Evolutionary conservation across 2,888 invertebrate genomes (phyloP), one percentile per base, ranked within the genome.

Genomic region (Pseudococcus jackbeardsleyi): DNA sequence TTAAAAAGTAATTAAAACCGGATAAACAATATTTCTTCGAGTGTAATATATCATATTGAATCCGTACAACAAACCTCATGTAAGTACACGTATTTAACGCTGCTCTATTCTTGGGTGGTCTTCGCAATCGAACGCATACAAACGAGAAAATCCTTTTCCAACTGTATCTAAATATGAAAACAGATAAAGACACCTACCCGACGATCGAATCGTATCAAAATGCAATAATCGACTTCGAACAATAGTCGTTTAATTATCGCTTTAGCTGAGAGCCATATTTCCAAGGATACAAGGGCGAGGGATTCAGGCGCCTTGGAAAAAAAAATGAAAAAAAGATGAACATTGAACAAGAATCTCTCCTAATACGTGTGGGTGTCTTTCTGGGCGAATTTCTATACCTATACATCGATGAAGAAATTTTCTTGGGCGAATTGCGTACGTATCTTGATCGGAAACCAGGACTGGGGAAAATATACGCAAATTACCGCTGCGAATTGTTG

Each of bases 1-100:
- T 77, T n/a, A 17, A 77, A 26, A 12, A 85, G n/a, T 85, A 85
- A 85, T 85, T 85, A 85, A 85, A 85, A 33, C 85, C 85, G 85
- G 85, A 85, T 85, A 85, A 59, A 85, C 85, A n/a, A 85, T 85
- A 85, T 85, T 85, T 54, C 59, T 17, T 77, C 26, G 19, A 59
- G 9, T 17, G 15, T 26, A n/a, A 33, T 85, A 22, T 33, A 22
- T 59, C 54, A 50, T 50, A 50, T 17, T 8, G 85, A 85, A 85
- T 54, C 59, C 85, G 8, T 54, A 59, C 59, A 85, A 85, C 42
- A 8, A 22, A 50, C 50, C 46, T 50, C 59, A n/a, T 22, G 22
- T 26, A 46, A 54, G 54, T 54, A 54, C 54, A 54, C 54, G 54
- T 54, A 54, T 54, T 54, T 54, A 54, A 54, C 54, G 15, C 54